These are phyloP conservation scores for Drosophila aff. DNA, from an alignment of 1,140 invertebrate species.

Conservation along the genomic window DNA sequence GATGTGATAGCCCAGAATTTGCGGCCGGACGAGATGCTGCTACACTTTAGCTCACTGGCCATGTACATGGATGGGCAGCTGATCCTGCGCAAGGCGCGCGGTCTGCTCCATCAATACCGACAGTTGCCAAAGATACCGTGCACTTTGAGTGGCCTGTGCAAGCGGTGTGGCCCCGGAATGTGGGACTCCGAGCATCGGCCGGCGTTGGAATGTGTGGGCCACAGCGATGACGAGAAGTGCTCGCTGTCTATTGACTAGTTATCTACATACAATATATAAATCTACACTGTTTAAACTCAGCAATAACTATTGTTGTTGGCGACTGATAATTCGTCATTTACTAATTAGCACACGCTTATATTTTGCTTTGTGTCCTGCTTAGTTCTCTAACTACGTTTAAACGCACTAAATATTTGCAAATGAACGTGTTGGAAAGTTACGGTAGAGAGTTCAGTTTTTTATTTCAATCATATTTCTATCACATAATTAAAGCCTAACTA, in stretches of 20 bases:
- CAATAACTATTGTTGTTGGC: slow-evolving; percentile 50
- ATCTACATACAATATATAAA: slow-evolving; percentile 21
- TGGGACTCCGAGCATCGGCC: slow-evolving; percentile 96
- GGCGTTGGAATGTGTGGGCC: slow-evolving; percentile 89
- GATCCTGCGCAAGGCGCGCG: slow-evolving; percentile 95
- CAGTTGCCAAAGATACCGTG: slow-evolving; percentile 94
- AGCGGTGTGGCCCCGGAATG: slow-evolving; percentile 94
- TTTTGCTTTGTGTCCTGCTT: slow-evolving; percentile 14
- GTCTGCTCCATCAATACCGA: slow-evolving; percentile 95
- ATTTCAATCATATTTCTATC: slow-evolving; percentile 17
- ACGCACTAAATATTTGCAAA: slow-evolving; percentile 24
- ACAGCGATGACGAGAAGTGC: slow-evolving; percentile 85
- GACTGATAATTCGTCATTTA: slow-evolving; percentile 48
- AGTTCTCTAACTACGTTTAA: slow-evolving; percentile 29
- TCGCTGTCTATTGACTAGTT: slow-evolving; percentile 85
- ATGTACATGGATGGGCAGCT: slow-evolving; percentile 98
- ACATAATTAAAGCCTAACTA: slow-evolving; percentile 23
- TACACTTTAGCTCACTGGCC: slow-evolving; percentile 97
- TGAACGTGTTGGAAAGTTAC: slow-evolving; percentile 4
- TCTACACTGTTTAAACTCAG: slow-evolving; percentile 47
- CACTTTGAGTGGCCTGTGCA: slow-evolving; percentile 93
- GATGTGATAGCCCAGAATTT: slow-evolving; percentile 96
- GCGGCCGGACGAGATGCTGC: slow-evolving; percentile 95
- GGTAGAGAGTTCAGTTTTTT: slow-evolving; percentile 7
- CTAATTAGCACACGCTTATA: slow-evolving; percentile 24